Base-by-base conservation (phyloP, 2,888 invertebrate genomes). In the Crocallis elinguaria region DNA sequence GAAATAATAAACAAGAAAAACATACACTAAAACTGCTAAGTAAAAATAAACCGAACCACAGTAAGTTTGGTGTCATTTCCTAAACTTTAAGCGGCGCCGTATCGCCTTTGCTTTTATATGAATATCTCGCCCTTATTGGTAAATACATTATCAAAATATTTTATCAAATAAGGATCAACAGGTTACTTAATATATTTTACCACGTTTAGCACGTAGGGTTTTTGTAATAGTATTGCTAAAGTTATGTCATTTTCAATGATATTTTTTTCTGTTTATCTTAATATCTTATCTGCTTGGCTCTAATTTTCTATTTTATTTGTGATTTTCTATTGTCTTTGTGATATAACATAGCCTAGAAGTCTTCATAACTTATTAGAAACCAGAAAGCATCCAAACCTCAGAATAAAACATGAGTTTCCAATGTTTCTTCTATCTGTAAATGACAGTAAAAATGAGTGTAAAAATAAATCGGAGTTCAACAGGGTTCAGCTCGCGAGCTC, bases 11-110 rank as follows among this genome's bases (percentile, higher is more conserved):
- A 11, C n/a, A 17, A 13, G 8, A 8, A 41, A n/a, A 12, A 49
- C 83, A 82, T 77, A 84, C 84, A 68, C 78, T 72, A 16, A 69
- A 59, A 52, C 60, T 72, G 39, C 72, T 62, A 39, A 81, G 60
- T 9, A 84, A 55, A 29, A 81, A 54, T 3, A 80, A 49, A 32
- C 67, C 62, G 23, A 76, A 49, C 78, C 77, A 82, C 68, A 71
- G 67, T 25, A 70, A 19, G 45, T 53, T 62, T 44, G 73, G 66
- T 54, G 77, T 71, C 84, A 84, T 84, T 62, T 67, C 51, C 37
- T 25, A 52, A 44, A 60, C 51, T 65, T 50, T 59, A 58, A 56
- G 51, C 37, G 46, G 43, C 57, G 43, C 25, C 21, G 42, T 59
- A 73, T 64, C 57, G 54, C 30, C 43, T 35, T 55, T 58, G 59